These are phyloP conservation scores for Anoplophora glabripennis DNA, from an alignment of 1,140 invertebrate species.

Conservation along the genomic window DNA sequence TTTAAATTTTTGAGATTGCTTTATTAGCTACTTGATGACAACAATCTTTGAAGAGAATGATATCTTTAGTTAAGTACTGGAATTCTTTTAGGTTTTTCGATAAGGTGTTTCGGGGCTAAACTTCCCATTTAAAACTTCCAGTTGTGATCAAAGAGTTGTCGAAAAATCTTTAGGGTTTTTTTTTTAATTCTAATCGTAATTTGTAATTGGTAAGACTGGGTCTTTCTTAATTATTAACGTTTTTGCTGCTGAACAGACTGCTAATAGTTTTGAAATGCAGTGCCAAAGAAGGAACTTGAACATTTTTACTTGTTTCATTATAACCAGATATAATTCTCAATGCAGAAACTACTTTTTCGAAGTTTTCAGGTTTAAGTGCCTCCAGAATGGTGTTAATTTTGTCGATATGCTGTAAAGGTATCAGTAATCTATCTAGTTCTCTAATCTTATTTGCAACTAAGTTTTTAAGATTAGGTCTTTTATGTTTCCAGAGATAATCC, in stretches of 20 bases:
- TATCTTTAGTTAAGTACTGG: too few relatives aligned
- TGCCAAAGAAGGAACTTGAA: constrained; percentile 25
- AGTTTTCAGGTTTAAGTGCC: constrained; percentile 9
- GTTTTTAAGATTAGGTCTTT: constrained; percentile 13
- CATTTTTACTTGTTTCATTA: constrained; percentile 12
- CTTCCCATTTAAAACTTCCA: constrained; percentile 26
- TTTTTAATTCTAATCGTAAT: constrained; percentile 18
- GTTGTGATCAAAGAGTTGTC: constrained; percentile 10
- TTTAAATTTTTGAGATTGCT: too few relatives aligned
- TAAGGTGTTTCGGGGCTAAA: too few relatives aligned
- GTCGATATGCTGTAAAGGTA: constrained; percentile 5
- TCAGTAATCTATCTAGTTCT: constrained; percentile 12
- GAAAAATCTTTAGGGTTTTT: constrained; percentile 20
- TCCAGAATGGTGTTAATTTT: constrained; percentile 4
- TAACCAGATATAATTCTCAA: constrained; percentile 9
- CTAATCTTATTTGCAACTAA: constrained; percentile 11
- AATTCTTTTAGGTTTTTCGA: too few relatives aligned
- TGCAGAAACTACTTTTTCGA: constrained; percentile 6
- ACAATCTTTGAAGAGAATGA: too few relatives aligned
- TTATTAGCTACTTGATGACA: too few relatives aligned
- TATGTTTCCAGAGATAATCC: constrained; percentile 3
- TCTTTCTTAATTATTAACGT: constrained; percentile 13
- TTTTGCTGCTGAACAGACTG: constrained; percentile 15
- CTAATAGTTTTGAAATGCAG: constrained; percentile 22
- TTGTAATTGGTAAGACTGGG: constrained; percentile 16